phyloP scores from a whole-genome alignment of 2,797 vertebrate genomes.

The Thamnophis elegans region DNA sequence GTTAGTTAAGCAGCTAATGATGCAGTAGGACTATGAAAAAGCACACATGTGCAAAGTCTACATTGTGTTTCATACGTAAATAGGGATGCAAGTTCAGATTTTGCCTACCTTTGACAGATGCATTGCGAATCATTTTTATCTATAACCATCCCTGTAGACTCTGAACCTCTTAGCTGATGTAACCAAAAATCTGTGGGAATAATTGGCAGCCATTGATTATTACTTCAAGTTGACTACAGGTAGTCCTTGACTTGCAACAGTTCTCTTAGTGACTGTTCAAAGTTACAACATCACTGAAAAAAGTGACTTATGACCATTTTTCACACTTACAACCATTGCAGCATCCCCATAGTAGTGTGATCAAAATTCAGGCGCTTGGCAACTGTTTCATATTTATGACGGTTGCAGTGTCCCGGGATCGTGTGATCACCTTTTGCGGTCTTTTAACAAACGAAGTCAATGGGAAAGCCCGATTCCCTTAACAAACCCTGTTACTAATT shows the following conservation, averaged over 20 bases:
- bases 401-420: too few relatives aligned
- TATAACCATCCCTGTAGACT: background rate
- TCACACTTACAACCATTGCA: too few relatives aligned
- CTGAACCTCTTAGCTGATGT: background rate
- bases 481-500: too few relatives aligned
- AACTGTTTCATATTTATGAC: too few relatives aligned
- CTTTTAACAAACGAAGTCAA: too few relatives aligned
- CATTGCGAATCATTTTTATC: background rate
- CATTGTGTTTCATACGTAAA: background rate
- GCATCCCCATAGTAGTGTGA: too few relatives aligned
- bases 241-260: background rate
- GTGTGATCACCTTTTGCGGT: too few relatives aligned
- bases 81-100: background rate
- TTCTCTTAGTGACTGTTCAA: background rate
- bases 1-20: background rate
- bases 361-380: too few relatives aligned
- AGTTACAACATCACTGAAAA: background rate
- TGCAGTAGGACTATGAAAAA: background rate
- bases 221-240: background rate
- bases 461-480: too few relatives aligned
- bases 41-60: too few relatives aligned
- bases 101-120: background rate
- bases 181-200: background rate
- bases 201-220: background rate
- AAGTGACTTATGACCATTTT: background rate